phyloP scores from a whole-genome alignment of 2,113 vertebrate genomes.

The Emydura subglobosa region DNA sequence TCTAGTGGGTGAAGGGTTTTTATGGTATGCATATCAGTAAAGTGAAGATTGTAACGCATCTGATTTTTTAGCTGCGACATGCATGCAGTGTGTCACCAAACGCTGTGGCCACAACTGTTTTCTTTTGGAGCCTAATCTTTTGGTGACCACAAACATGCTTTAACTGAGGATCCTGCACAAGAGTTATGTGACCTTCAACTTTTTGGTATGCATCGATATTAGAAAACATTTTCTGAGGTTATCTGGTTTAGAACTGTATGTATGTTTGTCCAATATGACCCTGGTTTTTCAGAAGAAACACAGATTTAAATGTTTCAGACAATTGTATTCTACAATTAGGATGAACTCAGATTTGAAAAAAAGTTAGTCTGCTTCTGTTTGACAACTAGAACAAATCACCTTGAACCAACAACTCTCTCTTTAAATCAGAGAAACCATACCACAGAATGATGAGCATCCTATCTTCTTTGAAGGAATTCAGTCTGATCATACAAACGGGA shows the following conservation, averaged over 20 bases:
- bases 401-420: background rate
- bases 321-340: background rate
- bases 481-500: background rate
- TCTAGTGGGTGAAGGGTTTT: background rate
- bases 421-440: background rate
- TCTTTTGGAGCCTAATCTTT: background rate
- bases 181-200: background rate
- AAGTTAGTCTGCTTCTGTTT: background rate
- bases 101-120: background rate
- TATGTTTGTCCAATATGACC: background rate
- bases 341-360: background rate
- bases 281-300: background rate
- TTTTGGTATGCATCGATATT: background rate
- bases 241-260: background rate
- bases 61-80: background rate
- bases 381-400: background rate
- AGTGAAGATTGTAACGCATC: background rate
- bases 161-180: background rate
- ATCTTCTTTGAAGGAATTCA: background rate
- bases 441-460: no score
- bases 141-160: background rate
- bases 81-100: background rate
- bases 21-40: background rate
- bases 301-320: background rate
- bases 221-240: background rate